Percentiles rank a stretch among this genome's conserved stretches.
Conservation (phyloP, 2,113 vertebrate species). For the Stomatorhinus ivindoensis region DNA sequence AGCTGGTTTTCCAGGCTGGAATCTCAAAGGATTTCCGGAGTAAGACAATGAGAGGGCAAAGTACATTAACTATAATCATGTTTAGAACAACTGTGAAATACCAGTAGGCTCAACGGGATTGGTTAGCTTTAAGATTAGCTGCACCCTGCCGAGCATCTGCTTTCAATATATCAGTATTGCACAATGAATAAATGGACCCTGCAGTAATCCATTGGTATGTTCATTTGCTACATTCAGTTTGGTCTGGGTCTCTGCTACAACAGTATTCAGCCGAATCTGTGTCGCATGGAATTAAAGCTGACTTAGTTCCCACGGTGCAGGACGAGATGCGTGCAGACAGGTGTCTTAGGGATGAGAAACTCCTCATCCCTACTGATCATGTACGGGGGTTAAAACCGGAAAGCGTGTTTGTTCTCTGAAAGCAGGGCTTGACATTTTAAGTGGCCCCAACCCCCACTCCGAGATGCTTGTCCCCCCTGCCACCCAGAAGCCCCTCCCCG, state of each 20-base stretch:
- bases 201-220: neutral
- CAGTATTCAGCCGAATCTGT: neutral
- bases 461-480: slow-evolving; percentile 12
- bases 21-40: neutral
- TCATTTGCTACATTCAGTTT: neutral
- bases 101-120: neutral
- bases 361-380: neutral
- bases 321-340: neutral
- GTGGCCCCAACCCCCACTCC: slow-evolving; percentile 5
- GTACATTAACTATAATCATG: neutral
- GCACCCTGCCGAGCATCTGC: neutral
- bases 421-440: neutral
- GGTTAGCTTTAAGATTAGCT: neutral
- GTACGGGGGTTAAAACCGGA: no score
- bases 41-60: neutral
- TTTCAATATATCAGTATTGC: neutral
- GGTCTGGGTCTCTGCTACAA: neutral
- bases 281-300: neutral
- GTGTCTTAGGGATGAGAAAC: neutral
- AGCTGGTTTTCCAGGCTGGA: neutral
- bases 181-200: neutral
- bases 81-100: neutral
- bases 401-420: neutral
- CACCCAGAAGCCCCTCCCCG: slow-evolving; percentile 4
- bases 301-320: no score